Evolutionary conservation across 2,797 vertebrate species (phyloP).

Genomic region (Aselliscus stoliczkanus): DNA sequence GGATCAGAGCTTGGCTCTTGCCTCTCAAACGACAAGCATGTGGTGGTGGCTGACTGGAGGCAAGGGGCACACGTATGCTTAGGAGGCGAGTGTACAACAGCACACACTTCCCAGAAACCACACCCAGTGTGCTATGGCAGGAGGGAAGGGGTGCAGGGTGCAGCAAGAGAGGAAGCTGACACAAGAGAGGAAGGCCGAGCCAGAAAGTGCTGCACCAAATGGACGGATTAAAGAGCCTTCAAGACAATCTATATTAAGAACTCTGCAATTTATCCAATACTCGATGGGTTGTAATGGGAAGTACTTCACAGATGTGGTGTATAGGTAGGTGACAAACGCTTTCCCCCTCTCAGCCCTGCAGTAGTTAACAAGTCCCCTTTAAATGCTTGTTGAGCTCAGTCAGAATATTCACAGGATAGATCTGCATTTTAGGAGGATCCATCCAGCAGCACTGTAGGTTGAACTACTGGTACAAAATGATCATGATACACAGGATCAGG

Average conservation of each 20-base stretch:
- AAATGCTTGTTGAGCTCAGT: not conserved
- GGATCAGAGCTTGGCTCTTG: not conserved
- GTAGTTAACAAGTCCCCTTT: not conserved
- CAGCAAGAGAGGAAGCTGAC: not conserved
- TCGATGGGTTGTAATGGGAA: not conserved
- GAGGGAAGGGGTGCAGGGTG: not conserved
- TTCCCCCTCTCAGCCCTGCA: not conserved
- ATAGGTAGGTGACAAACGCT: not conserved
- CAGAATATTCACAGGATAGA: not conserved
- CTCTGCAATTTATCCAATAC: not conserved
- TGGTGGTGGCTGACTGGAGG: not conserved
- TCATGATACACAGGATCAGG: not conserved
- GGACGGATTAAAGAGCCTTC: not conserved
- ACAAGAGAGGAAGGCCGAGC: not conserved
- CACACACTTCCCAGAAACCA: not conserved
- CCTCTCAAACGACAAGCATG: not conserved
- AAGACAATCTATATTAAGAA: not conserved
- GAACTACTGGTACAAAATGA: not conserved
- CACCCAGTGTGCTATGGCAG: not conserved
- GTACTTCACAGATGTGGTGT: not conserved
- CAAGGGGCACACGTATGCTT: not conserved
- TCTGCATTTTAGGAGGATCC: not conserved
- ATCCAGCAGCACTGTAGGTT: not conserved
- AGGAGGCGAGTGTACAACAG: not conserved
- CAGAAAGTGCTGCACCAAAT: not conserved